phyloP scores from a whole-genome alignment of 2,113 vertebrate genomes.

The Pteruthius melanotis region DNA sequence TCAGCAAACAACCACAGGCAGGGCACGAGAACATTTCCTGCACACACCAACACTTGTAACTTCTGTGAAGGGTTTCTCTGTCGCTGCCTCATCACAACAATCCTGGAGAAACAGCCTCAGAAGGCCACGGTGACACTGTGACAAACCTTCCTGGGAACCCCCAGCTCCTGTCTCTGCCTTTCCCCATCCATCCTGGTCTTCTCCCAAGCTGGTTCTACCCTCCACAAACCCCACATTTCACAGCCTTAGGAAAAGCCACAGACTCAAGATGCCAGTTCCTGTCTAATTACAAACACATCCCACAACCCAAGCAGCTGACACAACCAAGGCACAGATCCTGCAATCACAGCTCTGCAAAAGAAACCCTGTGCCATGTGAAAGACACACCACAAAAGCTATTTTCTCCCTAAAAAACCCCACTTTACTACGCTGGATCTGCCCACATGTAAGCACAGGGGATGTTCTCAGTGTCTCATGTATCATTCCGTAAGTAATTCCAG shows the following conservation, averaged over 20 bases:
- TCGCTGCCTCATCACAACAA: neutral
- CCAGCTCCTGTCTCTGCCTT: neutral
- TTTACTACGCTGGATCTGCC: neutral
- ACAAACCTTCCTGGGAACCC: neutral
- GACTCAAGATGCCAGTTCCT: neutral
- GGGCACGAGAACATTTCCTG: neutral
- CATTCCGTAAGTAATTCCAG: neutral
- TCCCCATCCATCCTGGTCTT: neutral
- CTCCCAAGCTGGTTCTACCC: neutral
- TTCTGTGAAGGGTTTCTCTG: neutral
- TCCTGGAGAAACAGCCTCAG: neutral
- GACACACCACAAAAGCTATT: neutral
- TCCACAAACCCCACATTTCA: rapidly evolving
- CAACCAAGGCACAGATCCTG: neutral
- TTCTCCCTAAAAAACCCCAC: neutral
- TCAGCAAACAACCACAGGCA: neutral
- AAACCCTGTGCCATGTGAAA: neutral
- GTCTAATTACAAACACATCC: neutral
- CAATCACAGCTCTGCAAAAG: neutral
- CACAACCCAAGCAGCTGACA: neutral
- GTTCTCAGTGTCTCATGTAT: neutral
- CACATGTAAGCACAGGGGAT: neutral
- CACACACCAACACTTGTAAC: rapidly evolving
- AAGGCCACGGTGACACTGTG: rapidly evolving
- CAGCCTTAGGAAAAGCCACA: neutral